Base-by-base conservation (phyloP, 2,113 vertebrate genomes). In the Chloroceryle aenea region DNA sequence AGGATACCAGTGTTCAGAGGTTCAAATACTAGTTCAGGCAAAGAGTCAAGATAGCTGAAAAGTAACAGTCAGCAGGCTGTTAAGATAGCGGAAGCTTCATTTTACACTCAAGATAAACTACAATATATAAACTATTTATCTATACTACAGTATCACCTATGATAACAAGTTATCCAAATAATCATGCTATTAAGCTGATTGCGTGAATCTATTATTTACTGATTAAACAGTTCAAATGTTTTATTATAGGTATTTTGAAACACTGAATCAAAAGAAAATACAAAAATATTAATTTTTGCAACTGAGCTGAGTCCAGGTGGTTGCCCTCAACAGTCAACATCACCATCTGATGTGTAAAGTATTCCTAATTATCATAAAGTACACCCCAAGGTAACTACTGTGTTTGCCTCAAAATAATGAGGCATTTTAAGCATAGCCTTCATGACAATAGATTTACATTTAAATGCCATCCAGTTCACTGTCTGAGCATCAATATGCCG, bases 311-410 rank as follows among this genome's bases (percentile, higher is more conserved):
- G 72, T 79, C 82, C 93, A 95, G 86, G 94, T 95, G 81, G 88
- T 82, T 92, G 85, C 78, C 95, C 87, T 93, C 85, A 92, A 66
- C 96, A 95, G 86, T 93, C 90, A 95, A 85, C 90, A 95, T 91
- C 89, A 91, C 87, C 92, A 97, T 96, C 93, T 96, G 96, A 97
- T 68, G 43, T 87, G 88, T 72, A 94, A 96, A 98, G 76, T 32
- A 52, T 74, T 93, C 25, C 72, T 81, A 93, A 96, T 89, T 95
- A 96, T 59, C 68, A 94, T 14, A 80, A 93, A 95, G 91, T 74
- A 94, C 84, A 94, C 29, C 82, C 84, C 0, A 0, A 89, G 55
- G 55, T 95, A 96, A 96, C 94, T 89, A 93, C 43, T 84, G 47
- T 72, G 43, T 87, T 91, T 93, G 68, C 74, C 63, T 89, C 73